Evolutionary conservation across 1,140 invertebrate genomes (phyloP), one percentile per base, ranked within the genome.

Genomic region (Streblospio benedicti): DNA sequence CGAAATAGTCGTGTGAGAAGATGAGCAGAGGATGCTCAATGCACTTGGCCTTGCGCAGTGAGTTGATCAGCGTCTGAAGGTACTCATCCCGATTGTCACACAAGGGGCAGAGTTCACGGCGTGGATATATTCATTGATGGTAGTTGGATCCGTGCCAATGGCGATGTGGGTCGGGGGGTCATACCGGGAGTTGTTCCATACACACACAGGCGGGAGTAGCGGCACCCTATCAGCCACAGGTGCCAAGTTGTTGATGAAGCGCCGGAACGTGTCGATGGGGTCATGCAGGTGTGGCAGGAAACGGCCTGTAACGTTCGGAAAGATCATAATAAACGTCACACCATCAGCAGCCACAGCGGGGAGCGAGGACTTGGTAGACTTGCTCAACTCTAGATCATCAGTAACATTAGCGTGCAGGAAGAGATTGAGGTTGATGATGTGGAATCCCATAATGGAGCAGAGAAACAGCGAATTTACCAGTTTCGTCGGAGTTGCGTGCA

Each of bases 1-100:
- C 87, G 77, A 88, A 96, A 63, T 88, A 85, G 77, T 99, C 95
- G 77, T 98, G 95, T 47, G 92, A 96, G 76, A 98, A 95, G 43
- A 99, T 85, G 18, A 98, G 77, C 18, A 98, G 80, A 0, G 87
- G 85, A 65, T 88, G 85, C 49, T 94, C 88, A 65, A 99, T 97
- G 68, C 87, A 87, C 61, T 83, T 83, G 3, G 91, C 91, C 76
- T 92, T 89, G 0, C 88, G 85, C 62, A 98, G 75, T 16, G 91
- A 94, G 12, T 93, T 87, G 59, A 99, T 90, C 18, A 98, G 81
- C 71, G 95, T 89, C 20, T 89, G 83, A 44, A 99, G 79, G 79
- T 98, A 98, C 18, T 89, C 89, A 20, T 94, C 83, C 50, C 96
- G 81, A 45, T 90, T 89, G 79, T 99, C 94, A 47, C 5, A 77